These are phyloP conservation scores for Achatina immaculata DNA, from an alignment of 1,140 invertebrate species.

Conservation along the genomic window DNA sequence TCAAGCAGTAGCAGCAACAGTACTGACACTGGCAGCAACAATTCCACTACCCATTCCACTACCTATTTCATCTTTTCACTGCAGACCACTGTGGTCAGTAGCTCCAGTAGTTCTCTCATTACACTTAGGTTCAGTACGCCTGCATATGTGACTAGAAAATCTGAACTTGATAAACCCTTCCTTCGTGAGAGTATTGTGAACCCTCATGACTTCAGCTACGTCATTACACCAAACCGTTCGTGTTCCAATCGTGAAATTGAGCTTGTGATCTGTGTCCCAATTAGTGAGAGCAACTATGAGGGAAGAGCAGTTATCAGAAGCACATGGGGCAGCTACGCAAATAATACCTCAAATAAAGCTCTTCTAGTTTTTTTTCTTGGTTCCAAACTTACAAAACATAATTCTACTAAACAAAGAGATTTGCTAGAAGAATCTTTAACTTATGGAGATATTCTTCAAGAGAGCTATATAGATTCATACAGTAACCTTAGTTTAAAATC, in stretches of 20 bases:
- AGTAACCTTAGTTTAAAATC: conserved; percentile 90
- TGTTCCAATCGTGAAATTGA: conserved; percentile 19
- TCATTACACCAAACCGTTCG: neutral
- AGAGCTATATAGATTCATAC: conserved; percentile 83
- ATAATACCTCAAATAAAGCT: conserved; percentile 31
- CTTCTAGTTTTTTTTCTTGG: conserved; percentile 81
- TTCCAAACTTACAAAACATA: conserved; percentile 62
- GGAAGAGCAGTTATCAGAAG: conserved; percentile 56
- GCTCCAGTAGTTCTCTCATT: neutral
- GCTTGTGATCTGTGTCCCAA: conserved; percentile 49
- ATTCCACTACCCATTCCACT: too few species aligned
- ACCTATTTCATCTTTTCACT: neutral
- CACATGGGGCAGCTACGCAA: conserved; percentile 61
- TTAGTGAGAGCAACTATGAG: conserved; percentile 42
- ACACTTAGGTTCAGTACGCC: neutral
- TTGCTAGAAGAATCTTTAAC: conserved; percentile 73
- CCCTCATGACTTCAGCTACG: neutral
- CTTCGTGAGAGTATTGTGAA: neutral
- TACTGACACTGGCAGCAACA: too few species aligned
- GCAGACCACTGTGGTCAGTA: neutral
- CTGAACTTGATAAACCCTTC: neutral
- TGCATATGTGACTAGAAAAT: neutral
- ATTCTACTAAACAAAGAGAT: conserved; percentile 67
- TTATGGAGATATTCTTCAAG: conserved; percentile 83
- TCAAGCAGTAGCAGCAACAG: neutral